These are phyloP conservation scores for Sesamia inferens DNA, from an alignment of 2,888 invertebrate species.

Conservation along the genomic window DNA sequence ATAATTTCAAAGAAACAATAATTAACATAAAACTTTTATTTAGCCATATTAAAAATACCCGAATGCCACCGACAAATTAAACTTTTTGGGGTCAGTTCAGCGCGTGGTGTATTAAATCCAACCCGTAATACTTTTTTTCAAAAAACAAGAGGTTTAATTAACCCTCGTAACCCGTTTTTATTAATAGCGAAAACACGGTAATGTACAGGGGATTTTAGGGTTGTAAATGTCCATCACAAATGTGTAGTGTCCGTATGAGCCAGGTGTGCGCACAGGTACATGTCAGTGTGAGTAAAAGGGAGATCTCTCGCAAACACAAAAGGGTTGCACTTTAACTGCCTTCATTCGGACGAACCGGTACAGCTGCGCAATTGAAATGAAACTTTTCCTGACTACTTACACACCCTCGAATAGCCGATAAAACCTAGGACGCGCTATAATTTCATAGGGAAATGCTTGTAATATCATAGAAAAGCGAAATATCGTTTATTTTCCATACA, in stretches of 20 bases:
- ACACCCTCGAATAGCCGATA: constrained; percentile 48
- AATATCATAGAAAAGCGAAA: constrained; percentile 7
- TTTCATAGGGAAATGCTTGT: neutral
- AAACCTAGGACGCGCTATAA: neutral
- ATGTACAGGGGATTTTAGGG: constrained; percentile 41
- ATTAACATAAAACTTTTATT: neutral
- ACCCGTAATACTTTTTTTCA: constrained; percentile 31
- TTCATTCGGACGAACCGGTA: constrained; percentile 65
- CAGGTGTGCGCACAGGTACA: constrained; percentile 56
- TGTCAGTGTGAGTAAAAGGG: constrained; percentile 54
- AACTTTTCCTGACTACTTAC: constrained; percentile 57
- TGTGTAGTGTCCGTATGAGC: constrained; percentile 28
- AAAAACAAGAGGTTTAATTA: constrained; percentile 58
- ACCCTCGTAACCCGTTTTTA: constrained; percentile 59
- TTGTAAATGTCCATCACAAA: constrained; percentile 42
- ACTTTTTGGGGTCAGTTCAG: constrained; percentile 6
- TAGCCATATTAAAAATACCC: constrained; percentile 2
- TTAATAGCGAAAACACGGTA: constrained; percentile 54
- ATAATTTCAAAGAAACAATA: neutral
- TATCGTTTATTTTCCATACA: constrained; percentile 16
- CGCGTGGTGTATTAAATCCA: constrained; percentile 41
- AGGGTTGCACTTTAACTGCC: constrained; percentile 75
- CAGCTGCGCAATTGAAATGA: constrained; percentile 65
- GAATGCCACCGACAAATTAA: constrained; percentile 15
- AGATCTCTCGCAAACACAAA: constrained; percentile 66